Evolutionary conservation across 2,113 vertebrate genomes (phyloP), one percentile per base, ranked within the genome.

Genomic region (Ornithorhynchus anatinus): DNA sequence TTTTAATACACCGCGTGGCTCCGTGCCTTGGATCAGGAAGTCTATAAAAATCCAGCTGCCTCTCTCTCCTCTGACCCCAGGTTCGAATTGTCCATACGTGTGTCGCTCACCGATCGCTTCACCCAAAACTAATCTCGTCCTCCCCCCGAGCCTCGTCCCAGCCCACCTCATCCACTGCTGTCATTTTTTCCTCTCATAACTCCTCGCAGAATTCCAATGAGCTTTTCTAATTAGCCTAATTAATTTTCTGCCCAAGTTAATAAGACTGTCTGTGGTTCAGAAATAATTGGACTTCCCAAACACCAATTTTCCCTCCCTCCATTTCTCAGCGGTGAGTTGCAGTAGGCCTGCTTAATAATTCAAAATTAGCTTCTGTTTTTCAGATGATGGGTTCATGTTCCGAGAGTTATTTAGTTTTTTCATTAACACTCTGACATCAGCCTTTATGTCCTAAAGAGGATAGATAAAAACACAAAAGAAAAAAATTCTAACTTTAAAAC

Each of bases 241-340:
- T 94, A 94, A 94, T 94, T 94, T 93, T 90, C 88, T 91, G 89
- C 88, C 91, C 85, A 88, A 92, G 88, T 91, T 94, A 94, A 94
- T 94, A 93, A 93, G 91, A 76, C 87, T 93, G 93, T 93, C 92
- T 87, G 81, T 87, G 73, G 84, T 77, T 87, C 78, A 93, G 88
- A 90, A 94, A 93, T 93, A 94, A 94, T 94, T 92, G 82, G 89
- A 81, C 89, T 91, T 88, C 72, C 88, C 89, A 84, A 91, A 87
- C 86, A 91, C 86, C 91, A 84, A 69, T 85, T 87, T 80, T 78
- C 71, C 80, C 82, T 90, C 89, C 81, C 72, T 73, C 70, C 29
- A 68, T 78, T 87, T 79, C 87, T 86, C 80, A 2, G 17, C 84
- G 69, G 81, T 84, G 66, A 87, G 72, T 71, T 71, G 83, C 23